phyloP scores from a whole-genome alignment of 2,797 vertebrate species.

The Girardinus metallicus region DNA sequence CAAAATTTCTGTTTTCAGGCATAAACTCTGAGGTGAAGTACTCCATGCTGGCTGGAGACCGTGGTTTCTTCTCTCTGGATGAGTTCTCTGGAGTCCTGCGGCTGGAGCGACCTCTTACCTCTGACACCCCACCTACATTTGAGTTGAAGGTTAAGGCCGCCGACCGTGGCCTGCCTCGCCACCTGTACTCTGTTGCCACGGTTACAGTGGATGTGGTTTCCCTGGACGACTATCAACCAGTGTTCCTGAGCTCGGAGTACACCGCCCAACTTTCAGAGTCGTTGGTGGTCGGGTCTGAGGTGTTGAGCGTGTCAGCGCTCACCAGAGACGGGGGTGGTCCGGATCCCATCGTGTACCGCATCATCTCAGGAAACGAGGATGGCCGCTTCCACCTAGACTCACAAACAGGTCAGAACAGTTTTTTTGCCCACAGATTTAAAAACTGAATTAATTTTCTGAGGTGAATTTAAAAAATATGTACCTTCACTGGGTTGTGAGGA shows the following conservation, averaged over 20 bases:
- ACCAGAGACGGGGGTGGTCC: conserved; percentile 80
- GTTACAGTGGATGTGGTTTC: conserved; percentile 90
- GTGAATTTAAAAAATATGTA: background rate
- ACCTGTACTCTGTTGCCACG: conserved; percentile 86
- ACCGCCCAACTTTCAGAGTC: conserved; percentile 87
- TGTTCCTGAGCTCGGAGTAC: conserved; percentile 89
- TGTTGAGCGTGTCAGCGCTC: conserved; percentile 85
- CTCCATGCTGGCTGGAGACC: conserved; percentile 85
- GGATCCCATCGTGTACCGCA: conserved; percentile 82
- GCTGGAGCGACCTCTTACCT: conserved; percentile 86
- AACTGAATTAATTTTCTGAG: background rate
- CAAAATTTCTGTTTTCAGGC: conserved; percentile 71
- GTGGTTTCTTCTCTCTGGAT: conserved; percentile 92
- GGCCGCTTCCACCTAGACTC: conserved; percentile 86
- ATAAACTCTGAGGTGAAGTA: conserved; percentile 94
- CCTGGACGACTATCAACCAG: conserved; percentile 90
- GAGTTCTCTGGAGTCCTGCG: conserved; percentile 91
- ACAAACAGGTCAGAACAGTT: conserved; percentile 82
- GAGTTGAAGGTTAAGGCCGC: conserved; percentile 91
- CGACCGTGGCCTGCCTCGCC: conserved; percentile 86
- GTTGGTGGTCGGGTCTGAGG: conserved; percentile 79
- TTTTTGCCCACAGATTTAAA: background rate
- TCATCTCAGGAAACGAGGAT: conserved; percentile 89
- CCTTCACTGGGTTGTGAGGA: background rate
- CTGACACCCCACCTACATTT: conserved; percentile 80